phyloP scores from a whole-genome alignment of 2,888 invertebrate species.

The Imbricaverruca yamaguchii region DNA sequence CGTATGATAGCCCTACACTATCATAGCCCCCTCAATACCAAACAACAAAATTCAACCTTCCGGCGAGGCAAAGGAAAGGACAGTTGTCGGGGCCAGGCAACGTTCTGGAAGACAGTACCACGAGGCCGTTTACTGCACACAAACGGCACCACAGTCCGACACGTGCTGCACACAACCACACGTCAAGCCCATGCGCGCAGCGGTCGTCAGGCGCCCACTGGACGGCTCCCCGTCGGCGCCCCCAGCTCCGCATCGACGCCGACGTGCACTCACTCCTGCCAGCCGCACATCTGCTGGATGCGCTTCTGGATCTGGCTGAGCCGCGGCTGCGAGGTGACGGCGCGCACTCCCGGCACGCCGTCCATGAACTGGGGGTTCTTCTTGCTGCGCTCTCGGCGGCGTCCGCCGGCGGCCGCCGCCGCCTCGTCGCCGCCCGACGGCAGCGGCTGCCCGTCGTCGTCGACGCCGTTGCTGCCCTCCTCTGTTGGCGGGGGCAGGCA shows the following conservation, averaged over 20 bases:
- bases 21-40: no score
- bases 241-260: neutral
- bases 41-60: no score
- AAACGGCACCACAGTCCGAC: no score
- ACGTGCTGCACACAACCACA: no score
- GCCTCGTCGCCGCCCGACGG: constrained; percentile 25
- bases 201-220: no score
- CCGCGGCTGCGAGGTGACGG: constrained; percentile 56
- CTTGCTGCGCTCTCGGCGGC: constrained; percentile 45
- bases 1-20: no score
- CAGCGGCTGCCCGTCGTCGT: constrained; percentile 8
- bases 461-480: constrained; percentile 10
- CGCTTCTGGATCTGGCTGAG: constrained; percentile 61
- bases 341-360: constrained; percentile 69
- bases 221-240: no score
- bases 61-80: no score
- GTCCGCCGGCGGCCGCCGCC: constrained; percentile 24
- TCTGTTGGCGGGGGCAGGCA: neutral
- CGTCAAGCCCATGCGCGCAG: no score
- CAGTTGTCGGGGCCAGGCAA: no score
- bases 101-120: no score
- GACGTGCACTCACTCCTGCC: constrained; percentile 50
- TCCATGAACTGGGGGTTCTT: constrained; percentile 73
- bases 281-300: constrained; percentile 70
- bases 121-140: no score